These are phyloP conservation scores for Eriocheir sinensis DNA, from an alignment of 1,140 invertebrate genomes.

Conservation along the genomic window DNA sequence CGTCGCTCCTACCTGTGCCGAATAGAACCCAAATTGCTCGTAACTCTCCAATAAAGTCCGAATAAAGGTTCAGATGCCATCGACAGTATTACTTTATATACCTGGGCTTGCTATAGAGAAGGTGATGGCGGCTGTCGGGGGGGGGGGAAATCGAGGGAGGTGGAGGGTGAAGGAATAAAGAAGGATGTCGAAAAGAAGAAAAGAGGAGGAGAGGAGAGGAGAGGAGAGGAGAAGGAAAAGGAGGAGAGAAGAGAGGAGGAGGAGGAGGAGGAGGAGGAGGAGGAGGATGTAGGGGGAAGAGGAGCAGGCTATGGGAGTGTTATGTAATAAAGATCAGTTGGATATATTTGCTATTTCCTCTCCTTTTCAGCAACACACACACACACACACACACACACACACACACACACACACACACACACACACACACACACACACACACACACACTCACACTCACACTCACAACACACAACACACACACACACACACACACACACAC, in stretches of 20 bases:
- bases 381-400: constrained; percentile 40
- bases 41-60: constrained; percentile 5
- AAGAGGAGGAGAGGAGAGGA: background rate
- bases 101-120: constrained; percentile 9
- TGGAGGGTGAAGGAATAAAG: constrained; percentile 1
- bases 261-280: background rate
- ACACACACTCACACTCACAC: constrained; percentile 9
- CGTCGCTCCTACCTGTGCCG: background rate
- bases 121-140: background rate
- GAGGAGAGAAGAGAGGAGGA: background rate
- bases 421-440: constrained; percentile 34
- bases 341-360: background rate
- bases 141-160: background rate
- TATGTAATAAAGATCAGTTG: background rate
- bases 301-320: background rate
- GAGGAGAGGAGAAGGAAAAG: background rate
- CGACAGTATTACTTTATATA: background rate
- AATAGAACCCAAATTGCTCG: constrained; percentile 6
- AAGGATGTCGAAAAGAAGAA: background rate
- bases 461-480: background rate
- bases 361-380: background rate
- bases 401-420: constrained; percentile 40
- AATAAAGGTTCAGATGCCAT: background rate
- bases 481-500: too few species aligned
- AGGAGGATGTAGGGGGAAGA: background rate